Percentiles rank a stretch among this genome's conserved stretches.
Conservation (phyloP, 2,888 invertebrate genomes). For the Eupithecia dodoneata region DNA sequence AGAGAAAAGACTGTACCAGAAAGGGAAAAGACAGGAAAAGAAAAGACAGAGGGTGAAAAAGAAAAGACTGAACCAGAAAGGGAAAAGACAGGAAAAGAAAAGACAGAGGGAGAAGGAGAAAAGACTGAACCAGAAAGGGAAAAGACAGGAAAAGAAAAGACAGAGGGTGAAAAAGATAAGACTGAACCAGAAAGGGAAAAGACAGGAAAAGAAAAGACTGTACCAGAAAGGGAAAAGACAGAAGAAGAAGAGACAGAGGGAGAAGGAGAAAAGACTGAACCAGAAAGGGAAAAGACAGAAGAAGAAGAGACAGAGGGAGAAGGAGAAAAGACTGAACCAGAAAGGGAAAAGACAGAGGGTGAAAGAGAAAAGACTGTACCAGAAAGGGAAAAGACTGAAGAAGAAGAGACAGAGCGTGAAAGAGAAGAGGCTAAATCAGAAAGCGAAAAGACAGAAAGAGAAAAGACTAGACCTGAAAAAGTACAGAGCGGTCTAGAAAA, state of each 20-base stretch:
- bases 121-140: neutral
- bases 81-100: neutral
- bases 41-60: constrained; percentile 25
- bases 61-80: neutral
- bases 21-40: constrained; percentile 20
- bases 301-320: constrained; percentile 27
- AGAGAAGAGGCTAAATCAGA: too few relatives aligned
- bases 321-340: neutral
- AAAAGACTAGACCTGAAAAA: neutral
- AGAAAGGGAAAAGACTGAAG: neutral
- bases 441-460: too few relatives aligned
- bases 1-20: too few relatives aligned
- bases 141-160: too few relatives aligned
- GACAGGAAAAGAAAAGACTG: too few relatives aligned
- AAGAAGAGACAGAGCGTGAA: too few relatives aligned
- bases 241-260: too few relatives aligned
- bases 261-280: too few relatives aligned
- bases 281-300: constrained; percentile 9
- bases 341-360: neutral
- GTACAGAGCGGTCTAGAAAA: too few relatives aligned
- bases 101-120: neutral
- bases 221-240: too few relatives aligned
- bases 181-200: too few relatives aligned
- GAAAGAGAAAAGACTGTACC: neutral
- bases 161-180: too few relatives aligned